Conservation (phyloP, 2,797 vertebrate genomes). For the Lithobates sylvaticus region DNA sequence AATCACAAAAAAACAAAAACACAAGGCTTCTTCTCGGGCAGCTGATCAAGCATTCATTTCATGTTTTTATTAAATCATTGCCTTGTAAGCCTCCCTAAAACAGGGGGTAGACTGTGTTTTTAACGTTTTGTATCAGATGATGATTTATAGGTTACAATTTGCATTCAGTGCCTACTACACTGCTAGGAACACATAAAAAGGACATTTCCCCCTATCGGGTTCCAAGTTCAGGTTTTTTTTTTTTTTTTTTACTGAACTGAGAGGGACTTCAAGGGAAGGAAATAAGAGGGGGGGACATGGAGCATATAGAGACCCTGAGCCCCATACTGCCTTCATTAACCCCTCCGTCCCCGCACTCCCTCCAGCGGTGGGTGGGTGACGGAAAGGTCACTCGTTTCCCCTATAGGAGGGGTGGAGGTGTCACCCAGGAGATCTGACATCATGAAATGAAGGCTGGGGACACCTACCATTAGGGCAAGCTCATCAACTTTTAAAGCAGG, state of each 20-base stretch:
- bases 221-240: slow-evolving; percentile 41
- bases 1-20: slow-evolving; percentile 67
- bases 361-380: neutral
- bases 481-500: neutral
- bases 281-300: neutral
- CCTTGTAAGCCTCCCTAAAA: slow-evolving; percentile 41
- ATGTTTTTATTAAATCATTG: slow-evolving; percentile 54
- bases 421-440: too few relatives aligned
- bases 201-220: slow-evolving; percentile 32
- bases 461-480: neutral
- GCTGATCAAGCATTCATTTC: slow-evolving; percentile 22
- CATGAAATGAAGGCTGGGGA: neutral
- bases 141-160: slow-evolving; percentile 58
- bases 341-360: neutral
- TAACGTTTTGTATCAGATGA: slow-evolving; percentile 26
- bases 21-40: slow-evolving; percentile 56
- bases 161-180: slow-evolving; percentile 53
- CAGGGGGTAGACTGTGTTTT: slow-evolving; percentile 19
- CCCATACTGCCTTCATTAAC: slow-evolving; percentile 32
- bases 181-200: slow-evolving; percentile 40
- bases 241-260: slow-evolving; percentile 33
- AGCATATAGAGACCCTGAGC: slow-evolving; percentile 24
- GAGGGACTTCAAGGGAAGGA: slow-evolving; percentile 30
- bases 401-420: too few relatives aligned
- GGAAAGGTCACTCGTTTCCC: neutral